These are phyloP conservation scores for Latheticus oryzae DNA, from an alignment of 2,888 invertebrate genomes.

Conservation along the genomic window DNA sequence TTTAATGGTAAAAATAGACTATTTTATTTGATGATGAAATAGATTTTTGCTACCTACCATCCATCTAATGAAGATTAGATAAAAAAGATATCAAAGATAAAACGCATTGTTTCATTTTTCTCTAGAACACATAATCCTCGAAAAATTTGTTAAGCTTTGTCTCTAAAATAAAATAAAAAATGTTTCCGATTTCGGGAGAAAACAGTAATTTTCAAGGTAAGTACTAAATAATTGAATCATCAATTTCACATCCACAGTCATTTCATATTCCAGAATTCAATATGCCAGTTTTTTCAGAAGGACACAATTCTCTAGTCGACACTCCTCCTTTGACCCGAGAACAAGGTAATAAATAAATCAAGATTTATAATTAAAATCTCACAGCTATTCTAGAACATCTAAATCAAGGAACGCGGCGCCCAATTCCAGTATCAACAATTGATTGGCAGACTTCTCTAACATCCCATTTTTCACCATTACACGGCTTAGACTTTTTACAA, in stretches of 20 bases:
- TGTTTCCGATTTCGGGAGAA: constrained; percentile 6
- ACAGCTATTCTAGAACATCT: constrained; percentile 26
- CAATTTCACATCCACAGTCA: not conserved
- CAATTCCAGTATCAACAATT: constrained; percentile 71
- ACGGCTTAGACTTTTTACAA: constrained; percentile 78
- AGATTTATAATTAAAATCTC: constrained; percentile 3
- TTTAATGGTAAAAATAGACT: constrained; percentile 51
- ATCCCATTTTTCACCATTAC: constrained; percentile 73
- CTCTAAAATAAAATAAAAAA: not conserved
- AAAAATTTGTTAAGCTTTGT: no score
- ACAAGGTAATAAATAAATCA: constrained; percentile 13
- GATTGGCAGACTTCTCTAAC: constrained; percentile 71
- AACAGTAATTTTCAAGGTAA: constrained; percentile 1
- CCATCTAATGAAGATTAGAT: constrained; percentile 25
- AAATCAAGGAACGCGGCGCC: constrained; percentile 64
- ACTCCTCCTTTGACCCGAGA: constrained; percentile 28
- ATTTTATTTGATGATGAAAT: constrained; percentile 38
- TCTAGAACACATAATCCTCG: no score
- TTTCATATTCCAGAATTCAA: constrained; percentile 41
- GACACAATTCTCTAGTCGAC: constrained; percentile 39
- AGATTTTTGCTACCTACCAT: constrained; percentile 7
- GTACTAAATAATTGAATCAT: not conserved
- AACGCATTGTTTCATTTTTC: not conserved
- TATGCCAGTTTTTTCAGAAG: constrained; percentile 45
- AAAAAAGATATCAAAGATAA: constrained; percentile 2